Evolutionary conservation across 2,888 invertebrate genomes (phyloP), one percentile per base, ranked within the genome.

Genomic region (Microplitis manilae): DNA sequence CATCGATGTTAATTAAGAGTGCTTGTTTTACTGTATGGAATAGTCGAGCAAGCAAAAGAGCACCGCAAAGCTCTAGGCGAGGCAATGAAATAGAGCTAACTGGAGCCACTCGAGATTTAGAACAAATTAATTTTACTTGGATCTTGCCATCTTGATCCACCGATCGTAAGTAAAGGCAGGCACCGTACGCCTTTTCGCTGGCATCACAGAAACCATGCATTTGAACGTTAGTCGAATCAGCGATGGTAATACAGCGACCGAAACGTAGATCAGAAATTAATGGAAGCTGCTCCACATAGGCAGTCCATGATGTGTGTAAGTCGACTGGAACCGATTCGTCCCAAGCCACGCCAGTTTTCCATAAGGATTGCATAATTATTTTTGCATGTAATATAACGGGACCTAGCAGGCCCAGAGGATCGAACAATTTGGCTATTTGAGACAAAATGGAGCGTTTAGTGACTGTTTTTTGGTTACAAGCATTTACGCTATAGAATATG

Each of bases 161-260:
- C 15, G 76, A 67, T 7, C 41, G 59, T 17, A 75, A n/a, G 39
- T 75, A 75, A 15, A 70, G 59, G 65, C 84, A 83, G 0, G 82
- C 84, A 17, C 83, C 84, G 62, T 82, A 85, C 0, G 79, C 84
- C 6, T 62, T 79, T n/a, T 83, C 80, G 5, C 81, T 81, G 6
- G 83, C 83, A 68, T 85, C 84, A n/a, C 81, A 77, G 38, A 85
- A 86, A 1, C 82, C 84, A 50, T 79, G 80, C 1, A 80, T 9
- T 17, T 80, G 75, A 0, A 78, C 39, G 0, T 70, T 7, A 6
- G 1, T 13, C 0, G 76, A n/a, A 2, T 77, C n/a, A 30, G 13
- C 1, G 9, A 70, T 17, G 6, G 60, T 59, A 4, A 73, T n/a
- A 59, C 62, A 69, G 17, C 75, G n/a, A 38, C 17, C 7, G n/a